A percentile compares a stretch with the other conserved stretches of the same genome.
These are phyloP conservation scores for Acipenser ruthenus DNA, from an alignment of 2,797 vertebrate species.

Conservation along the genomic window DNA sequence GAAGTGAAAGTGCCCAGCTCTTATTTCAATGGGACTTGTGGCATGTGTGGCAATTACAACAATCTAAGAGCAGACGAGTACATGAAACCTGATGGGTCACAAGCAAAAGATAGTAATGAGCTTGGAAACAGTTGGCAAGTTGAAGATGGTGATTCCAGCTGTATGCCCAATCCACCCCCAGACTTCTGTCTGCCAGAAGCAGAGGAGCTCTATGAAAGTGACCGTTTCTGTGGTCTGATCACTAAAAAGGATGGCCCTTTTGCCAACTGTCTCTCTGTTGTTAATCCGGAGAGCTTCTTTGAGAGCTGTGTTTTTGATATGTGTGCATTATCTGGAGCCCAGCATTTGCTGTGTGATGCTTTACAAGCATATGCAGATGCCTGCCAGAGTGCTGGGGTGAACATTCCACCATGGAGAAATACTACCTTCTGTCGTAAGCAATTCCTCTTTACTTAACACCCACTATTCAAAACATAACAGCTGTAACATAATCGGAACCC, in stretches of 20 bases:
- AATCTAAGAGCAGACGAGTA: conserved; percentile 50
- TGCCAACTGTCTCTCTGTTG: conserved; percentile 46
- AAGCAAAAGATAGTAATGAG: conserved; percentile 30
- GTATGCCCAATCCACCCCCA: conserved; percentile 41
- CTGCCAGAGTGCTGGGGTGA: conserved; percentile 60
- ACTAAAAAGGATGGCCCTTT: conserved; percentile 53
- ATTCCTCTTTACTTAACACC: background rate
- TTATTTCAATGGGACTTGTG: conserved; percentile 64
- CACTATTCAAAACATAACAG: no score
- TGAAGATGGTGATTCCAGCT: conserved; percentile 29
- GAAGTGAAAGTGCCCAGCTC: conserved; percentile 55
- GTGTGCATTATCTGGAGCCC: conserved; percentile 56
- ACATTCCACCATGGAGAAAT: conserved; percentile 60
- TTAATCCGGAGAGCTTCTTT: conserved; percentile 59
- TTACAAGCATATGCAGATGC: conserved; percentile 52
- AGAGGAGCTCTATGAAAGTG: conserved; percentile 44
- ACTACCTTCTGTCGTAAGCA: conserved; percentile 66
- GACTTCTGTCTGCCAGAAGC: conserved; percentile 47
- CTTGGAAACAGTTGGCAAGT: conserved; percentile 61
- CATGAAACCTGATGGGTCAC: conserved; percentile 43
- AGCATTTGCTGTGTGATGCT: conserved; percentile 46
- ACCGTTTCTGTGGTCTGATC: conserved; percentile 63
- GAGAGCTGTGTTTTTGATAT: conserved; percentile 61
- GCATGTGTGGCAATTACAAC: conserved; percentile 80
- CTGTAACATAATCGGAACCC: no score